Percentiles rank a stretch among this genome's conserved stretches.
phyloP scores from a whole-genome alignment of 2,888 invertebrate species.

The Gnatocerus cornutus region DNA sequence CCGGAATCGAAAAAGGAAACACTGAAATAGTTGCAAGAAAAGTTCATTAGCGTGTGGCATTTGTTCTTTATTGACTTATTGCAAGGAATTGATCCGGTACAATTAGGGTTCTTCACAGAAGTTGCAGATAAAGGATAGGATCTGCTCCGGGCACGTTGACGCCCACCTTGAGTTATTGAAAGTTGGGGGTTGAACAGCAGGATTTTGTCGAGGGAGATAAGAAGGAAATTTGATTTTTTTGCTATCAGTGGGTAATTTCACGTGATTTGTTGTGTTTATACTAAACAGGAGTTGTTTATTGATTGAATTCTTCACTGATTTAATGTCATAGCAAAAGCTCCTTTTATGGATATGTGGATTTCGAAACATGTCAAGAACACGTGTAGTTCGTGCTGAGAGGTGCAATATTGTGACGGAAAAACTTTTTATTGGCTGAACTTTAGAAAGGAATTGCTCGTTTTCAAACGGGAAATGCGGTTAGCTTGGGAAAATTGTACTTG shows the following conservation, averaged over 20 bases:
- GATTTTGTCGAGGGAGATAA: neutral
- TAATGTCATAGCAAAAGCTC: no score
- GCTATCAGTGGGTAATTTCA: neutral
- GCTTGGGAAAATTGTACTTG: no score
- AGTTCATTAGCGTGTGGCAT: neutral
- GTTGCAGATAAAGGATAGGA: conserved; percentile 33
- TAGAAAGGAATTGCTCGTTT: no score
- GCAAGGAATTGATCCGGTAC: conserved; percentile 23
- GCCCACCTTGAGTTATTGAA: conserved; percentile 44
- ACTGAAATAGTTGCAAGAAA: neutral
- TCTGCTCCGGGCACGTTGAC: conserved; percentile 37
- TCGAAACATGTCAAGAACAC: no score
- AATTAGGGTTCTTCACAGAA: conserved; percentile 28
- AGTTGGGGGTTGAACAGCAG: neutral
- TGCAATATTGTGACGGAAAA: no score
- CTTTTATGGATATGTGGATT: no score
- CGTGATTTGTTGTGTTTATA: no score
- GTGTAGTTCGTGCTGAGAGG: no score
- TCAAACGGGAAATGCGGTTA: no score
- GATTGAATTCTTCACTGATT: no score
- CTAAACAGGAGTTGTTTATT: no score
- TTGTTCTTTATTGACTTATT: conserved; percentile 4
- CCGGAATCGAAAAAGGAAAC: neutral
- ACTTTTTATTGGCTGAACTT: no score
- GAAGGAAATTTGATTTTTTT: neutral